Base-by-base conservation (phyloP, 1,140 invertebrate genomes). In the Carposina sasakii region DNA sequence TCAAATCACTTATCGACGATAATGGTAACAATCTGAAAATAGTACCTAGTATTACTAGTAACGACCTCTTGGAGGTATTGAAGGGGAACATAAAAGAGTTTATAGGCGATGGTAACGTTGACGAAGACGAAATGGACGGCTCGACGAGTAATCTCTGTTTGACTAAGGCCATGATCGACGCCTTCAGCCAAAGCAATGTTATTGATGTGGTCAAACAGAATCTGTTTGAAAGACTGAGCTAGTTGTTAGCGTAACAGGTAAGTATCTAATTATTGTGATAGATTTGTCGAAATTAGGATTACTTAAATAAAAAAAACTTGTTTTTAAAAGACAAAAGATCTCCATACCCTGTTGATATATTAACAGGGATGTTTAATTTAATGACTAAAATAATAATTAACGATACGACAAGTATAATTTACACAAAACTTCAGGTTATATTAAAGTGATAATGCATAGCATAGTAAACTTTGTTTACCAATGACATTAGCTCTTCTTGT, bases 201-300 rank as follows among this genome's bases (percentile, higher is more conserved):
- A 75, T 83, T 26, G 74, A 83, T 55, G 43, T 76, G 17, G 76
- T 74, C 9, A 82, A 75, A 55, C 74, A 79, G 39, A 84, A 85
- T 57, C 62, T 85, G 16, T 73, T 83, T 36, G 59, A 64, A 39
- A 64, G 63, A 48, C 52, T 81, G 24, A 75, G 60, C 31, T 67
- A 66, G 43, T 28, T 42, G 13, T 24, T 1, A 33, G 2, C 15
- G 19, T 13, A 3, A 28, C 3, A 31, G 37, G 16, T 46, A n/a
- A n/a, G n/a, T n/a, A n/a, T n/a, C n/a, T n/a, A n/a, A n/a, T n/a
- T n/a, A n/a, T n/a, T n/a, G n/a, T n/a, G n/a, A n/a, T n/a, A n/a
- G n/a, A n/a, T n/a, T n/a, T n/a, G n/a, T n/a, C n/a, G n/a, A n/a
- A n/a, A n/a, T n/a, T n/a, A n/a, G n/a, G n/a, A n/a, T n/a, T n/a